phyloP scores from a whole-genome alignment of 2,113 vertebrate genomes.

The Amphiprion percula region DNA sequence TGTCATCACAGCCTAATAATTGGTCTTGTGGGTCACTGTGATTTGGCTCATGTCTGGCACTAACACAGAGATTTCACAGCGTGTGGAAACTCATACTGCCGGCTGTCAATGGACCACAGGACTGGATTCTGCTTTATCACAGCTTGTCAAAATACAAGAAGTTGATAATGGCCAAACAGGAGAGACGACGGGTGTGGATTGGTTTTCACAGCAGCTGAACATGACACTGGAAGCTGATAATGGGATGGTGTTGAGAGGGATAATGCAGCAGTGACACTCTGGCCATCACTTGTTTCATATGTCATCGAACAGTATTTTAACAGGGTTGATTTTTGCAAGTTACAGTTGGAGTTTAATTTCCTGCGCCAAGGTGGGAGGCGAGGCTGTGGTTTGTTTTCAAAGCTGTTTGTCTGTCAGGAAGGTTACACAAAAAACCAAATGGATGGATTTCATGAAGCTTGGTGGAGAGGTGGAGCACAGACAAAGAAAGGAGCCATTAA shows the following conservation, averaged over 20 bases:
- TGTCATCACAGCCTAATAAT: slow-evolving; percentile 23
- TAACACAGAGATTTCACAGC: slow-evolving; percentile 34
- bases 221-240: slow-evolving; percentile 64
- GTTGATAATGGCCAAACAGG: slow-evolving; percentile 58
- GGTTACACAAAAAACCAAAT: too few relatives aligned
- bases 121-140: slow-evolving; percentile 49
- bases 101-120: slow-evolving; percentile 26
- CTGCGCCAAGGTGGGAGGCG: too few relatives aligned
- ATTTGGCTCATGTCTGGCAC: slow-evolving; percentile 33
- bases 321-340: background rate
- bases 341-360: background rate
- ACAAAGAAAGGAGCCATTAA: too few relatives aligned
- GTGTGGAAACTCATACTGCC: slow-evolving; percentile 5
- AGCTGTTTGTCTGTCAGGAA: too few relatives aligned
- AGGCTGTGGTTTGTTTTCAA: too few relatives aligned
- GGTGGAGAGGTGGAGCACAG: too few relatives aligned
- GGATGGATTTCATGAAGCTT: too few relatives aligned
- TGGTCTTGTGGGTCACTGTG: slow-evolving; percentile 22
- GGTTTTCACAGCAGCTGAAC: slow-evolving; percentile 65
- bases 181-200: slow-evolving; percentile 64
- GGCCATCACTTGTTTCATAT: background rate
- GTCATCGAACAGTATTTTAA: background rate
- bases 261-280: slow-evolving; percentile 20
- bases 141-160: slow-evolving; percentile 62
- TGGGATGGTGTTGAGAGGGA: slow-evolving; percentile 31